These are phyloP conservation scores for Gambusia yucatana DNA, from an alignment of 2,797 vertebrate genomes.

Conservation along the genomic window DNA sequence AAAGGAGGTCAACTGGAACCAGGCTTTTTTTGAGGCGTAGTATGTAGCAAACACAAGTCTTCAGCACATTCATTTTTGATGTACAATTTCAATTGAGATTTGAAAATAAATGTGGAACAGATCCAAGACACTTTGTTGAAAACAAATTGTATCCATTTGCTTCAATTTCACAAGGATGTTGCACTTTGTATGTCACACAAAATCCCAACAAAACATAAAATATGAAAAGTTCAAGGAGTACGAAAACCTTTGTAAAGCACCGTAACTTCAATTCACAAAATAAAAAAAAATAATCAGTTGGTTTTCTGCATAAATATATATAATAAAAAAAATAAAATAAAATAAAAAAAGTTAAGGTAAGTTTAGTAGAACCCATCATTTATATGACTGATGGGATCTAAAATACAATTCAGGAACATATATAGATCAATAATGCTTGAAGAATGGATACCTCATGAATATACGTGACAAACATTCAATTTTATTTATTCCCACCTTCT, in stretches of 20 bases:
- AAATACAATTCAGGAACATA: not conserved
- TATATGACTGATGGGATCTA: not conserved
- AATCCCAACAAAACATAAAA: not conserved
- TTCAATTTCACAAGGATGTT: not conserved
- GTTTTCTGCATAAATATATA: not conserved
- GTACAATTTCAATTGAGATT: not conserved
- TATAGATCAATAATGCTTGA: not conserved
- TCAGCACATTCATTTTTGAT: not conserved
- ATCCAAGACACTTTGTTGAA: not conserved
- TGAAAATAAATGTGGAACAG: not conserved
- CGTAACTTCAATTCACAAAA: not conserved
- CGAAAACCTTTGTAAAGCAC: not conserved
- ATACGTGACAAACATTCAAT: not conserved
- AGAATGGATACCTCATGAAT: not conserved
- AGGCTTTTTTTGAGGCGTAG: not conserved
- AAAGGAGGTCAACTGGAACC: not conserved
- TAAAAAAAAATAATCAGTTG: not conserved
- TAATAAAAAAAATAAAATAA: no score
- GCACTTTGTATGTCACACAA: not conserved
- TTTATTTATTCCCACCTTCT: conserved; percentile 83
- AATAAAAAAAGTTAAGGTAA: not conserved
- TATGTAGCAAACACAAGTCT: not conserved
- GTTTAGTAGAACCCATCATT: not conserved
- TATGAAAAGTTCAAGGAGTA: not conserved
- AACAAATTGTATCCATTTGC: not conserved